Base-by-base conservation (phyloP, 2,797 vertebrate species). In the Onychomys torridus region DNA sequence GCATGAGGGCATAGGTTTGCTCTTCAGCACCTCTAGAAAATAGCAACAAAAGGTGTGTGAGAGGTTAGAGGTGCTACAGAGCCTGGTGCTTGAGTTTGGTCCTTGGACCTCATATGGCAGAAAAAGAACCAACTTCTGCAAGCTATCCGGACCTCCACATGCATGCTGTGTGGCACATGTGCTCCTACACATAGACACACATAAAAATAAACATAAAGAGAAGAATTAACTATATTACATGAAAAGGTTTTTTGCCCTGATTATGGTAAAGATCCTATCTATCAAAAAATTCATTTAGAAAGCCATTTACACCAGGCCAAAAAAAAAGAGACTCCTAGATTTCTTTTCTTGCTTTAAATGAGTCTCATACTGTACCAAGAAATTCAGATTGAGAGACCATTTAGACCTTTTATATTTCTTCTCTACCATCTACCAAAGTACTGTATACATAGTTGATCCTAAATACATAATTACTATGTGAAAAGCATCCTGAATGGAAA, bases 401-500 rank as follows among this genome's bases (percentile, higher is more conserved):
- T 19, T 90, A 85, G 94, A 92, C 12, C 76, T 94, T 93, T 73
- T 71, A 3, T 63, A 83, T 92, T 95, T 87, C 55, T 83, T 84
- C 57, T 40, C 94, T 77, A 95, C 46, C 84, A 87, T 77, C 94
- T 86, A 90, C 63, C 78, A 93, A 96, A 95, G 55, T 78, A 65
- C 90, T 92, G 89, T 5, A 77, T 77, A 93, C 52, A 96, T 0
- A 79, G 37, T 63, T 11, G 23, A 96, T 52, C 46, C 96, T 96
- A 76, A 79, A 52, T 90, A 93, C 63, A 89, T 75, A 93, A 13
- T 55, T 17, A 52, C 63, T 96, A 93, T 77, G 73, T 95, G 84
- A 95, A 96, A 97, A 93, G 93, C 40, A 89, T 87, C 92, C 92
- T 71, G 63, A 94, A 97, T 92, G 90, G 81, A 96, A 95, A 95